These are phyloP conservation scores for Rhopalosiphum nymphaeae DNA, from an alignment of 2,888 invertebrate genomes.

Conservation along the genomic window DNA sequence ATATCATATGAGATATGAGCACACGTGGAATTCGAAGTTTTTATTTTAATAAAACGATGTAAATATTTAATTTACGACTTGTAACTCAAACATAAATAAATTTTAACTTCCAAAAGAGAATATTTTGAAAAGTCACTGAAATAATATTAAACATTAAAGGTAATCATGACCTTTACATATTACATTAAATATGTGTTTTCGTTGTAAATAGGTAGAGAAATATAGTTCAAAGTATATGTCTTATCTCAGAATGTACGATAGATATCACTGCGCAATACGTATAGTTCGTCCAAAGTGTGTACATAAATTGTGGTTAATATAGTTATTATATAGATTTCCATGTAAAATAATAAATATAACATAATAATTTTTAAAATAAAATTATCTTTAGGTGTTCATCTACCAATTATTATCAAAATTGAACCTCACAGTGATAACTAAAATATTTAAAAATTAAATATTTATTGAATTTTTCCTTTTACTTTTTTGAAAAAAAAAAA, in stretches of 20 bases:
- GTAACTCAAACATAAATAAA: neutral
- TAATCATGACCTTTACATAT: neutral
- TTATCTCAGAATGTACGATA: neutral
- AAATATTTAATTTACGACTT: neutral
- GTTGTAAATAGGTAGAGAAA: neutral
- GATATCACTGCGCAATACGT: neutral
- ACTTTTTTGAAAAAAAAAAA: neutral
- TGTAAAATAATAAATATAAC: neutral
- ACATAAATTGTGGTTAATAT: neutral
- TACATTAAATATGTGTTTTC: neutral
- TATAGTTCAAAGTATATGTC: neutral
- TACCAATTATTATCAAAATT: neutral
- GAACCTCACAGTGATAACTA: neutral
- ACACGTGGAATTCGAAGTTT: neutral
- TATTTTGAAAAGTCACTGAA: neutral
- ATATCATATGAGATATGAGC: neutral
- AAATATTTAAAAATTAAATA: neutral
- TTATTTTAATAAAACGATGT: neutral
- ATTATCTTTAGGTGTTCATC: neutral
- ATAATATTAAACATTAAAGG: neutral
- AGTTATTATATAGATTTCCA: neutral
- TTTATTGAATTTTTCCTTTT: neutral
- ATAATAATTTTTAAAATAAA: neutral
- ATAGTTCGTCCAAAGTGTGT: neutral
- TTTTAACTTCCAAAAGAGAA: neutral